Evolutionary conservation across 2,113 vertebrate species (phyloP).

Genomic region (Saguinus midas): DNA sequence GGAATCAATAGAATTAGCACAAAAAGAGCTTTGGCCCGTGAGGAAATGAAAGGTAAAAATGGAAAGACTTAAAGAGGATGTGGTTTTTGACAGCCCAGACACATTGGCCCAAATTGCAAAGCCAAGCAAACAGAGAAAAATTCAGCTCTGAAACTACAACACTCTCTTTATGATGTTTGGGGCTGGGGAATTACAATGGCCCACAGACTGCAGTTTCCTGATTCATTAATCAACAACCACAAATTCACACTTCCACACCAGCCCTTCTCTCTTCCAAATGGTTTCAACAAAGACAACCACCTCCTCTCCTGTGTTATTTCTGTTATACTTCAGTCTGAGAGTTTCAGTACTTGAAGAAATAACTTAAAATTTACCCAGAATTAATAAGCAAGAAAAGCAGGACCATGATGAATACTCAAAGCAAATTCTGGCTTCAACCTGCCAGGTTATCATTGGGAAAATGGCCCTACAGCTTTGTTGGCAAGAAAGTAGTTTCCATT

Average conservation of each 20-base stretch:
- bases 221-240: not conserved
- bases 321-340: not conserved
- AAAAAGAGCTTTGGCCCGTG: conserved; percentile 13
- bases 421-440: not conserved
- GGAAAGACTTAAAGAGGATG: conserved; percentile 72
- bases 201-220: not conserved
- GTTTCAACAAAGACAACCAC: not conserved
- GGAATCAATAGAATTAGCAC: conserved; percentile 62
- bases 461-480: not conserved
- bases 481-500: not conserved
- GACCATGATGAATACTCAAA: not conserved
- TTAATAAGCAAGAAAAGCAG: not conserved
- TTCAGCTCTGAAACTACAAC: conserved; percentile 52
- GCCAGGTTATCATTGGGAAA: conserved; percentile 7
- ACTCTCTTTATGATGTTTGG: conserved; percentile 39
- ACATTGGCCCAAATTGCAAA: conserved; percentile 60
- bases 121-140: conserved; percentile 60
- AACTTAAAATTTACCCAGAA: not conserved
- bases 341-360: not conserved
- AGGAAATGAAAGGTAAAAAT: conserved; percentile 68
- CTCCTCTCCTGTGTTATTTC: not conserved
- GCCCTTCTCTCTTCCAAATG: not conserved
- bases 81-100: conserved; percentile 69
- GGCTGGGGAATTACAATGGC: not conserved
- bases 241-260: not conserved